phyloP scores from a whole-genome alignment of 1,140 invertebrate genomes.

The Cyrtorhinus lividipennis region DNA sequence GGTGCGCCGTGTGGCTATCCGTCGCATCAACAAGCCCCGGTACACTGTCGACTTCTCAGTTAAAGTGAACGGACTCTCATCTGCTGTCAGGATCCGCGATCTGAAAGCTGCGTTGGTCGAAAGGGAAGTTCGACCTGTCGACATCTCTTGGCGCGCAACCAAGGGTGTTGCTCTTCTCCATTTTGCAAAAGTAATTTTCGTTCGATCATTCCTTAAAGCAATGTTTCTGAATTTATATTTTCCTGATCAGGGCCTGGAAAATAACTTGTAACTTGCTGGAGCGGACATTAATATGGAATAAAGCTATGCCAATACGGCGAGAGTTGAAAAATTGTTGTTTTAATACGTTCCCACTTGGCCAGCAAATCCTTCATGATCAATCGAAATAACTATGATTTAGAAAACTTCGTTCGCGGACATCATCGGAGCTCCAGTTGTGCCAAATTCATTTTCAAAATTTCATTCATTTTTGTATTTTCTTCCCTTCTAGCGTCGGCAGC shows the following conservation, averaged over 20 bases:
- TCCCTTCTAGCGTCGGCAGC: constrained; percentile 22
- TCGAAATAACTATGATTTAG: no score
- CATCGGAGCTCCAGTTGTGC: no score
- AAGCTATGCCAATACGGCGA: neutral
- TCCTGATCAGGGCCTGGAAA: neutral
- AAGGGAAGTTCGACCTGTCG: constrained; percentile 44
- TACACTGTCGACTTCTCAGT: constrained; percentile 37
- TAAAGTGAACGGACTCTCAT: constrained; percentile 42
- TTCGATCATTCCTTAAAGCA: neutral
- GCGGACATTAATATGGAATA: neutral
- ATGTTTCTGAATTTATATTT: neutral
- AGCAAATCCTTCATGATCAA: no score
- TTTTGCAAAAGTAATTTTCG: constrained; percentile 37
- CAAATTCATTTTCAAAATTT: no score
- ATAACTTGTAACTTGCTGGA: neutral
- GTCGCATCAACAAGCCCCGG: constrained; percentile 5
- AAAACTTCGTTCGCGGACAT: no score
- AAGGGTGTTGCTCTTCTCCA: constrained; percentile 49
- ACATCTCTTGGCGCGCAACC: constrained; percentile 48
- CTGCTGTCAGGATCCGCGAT: constrained; percentile 42
- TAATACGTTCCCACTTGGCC: no score
- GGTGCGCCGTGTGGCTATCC: neutral
- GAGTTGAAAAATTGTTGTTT: no score
- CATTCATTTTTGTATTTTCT: no score
- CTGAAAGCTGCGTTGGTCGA: constrained; percentile 45